These are phyloP conservation scores for Aspidiotus destructor DNA, from an alignment of 2,888 invertebrate genomes.

Conservation along the genomic window DNA sequence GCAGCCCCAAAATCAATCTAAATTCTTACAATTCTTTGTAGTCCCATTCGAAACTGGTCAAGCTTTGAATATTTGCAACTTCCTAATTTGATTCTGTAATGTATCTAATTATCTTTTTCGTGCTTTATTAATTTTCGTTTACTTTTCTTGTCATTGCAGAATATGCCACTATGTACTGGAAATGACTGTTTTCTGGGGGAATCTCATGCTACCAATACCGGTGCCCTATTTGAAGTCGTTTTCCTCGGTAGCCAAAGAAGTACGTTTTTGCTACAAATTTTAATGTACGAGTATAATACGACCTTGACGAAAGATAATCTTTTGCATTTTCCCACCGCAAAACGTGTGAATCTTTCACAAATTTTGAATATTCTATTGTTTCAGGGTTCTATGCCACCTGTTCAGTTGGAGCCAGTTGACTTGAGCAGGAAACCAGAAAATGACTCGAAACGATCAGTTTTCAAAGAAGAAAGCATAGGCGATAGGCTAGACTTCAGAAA, in stretches of 20 bases:
- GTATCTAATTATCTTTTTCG: neutral
- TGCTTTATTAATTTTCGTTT: neutral
- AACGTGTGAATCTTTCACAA: too few relatives aligned
- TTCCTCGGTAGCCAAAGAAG: constrained; percentile 23
- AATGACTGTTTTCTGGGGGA: constrained; percentile 31
- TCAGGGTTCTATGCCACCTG: constrained; percentile 31
- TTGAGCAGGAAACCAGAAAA: constrained; percentile 24
- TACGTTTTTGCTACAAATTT: neutral
- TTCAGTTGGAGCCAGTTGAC: constrained; percentile 27
- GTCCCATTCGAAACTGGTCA: too few relatives aligned
- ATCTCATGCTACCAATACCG: constrained; percentile 29
- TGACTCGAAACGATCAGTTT: constrained; percentile 3
- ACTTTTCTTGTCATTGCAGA: constrained; percentile 9
- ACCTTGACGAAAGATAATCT: too few relatives aligned
- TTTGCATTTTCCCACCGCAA: too few relatives aligned
- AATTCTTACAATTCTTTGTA: too few relatives aligned
- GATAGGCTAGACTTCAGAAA: neutral
- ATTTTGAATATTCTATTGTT: neutral
- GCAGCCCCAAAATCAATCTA: too few relatives aligned
- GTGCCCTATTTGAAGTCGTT: constrained; percentile 23
- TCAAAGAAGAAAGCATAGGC: neutral
- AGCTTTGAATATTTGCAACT: too few relatives aligned
- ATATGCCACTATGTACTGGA: constrained; percentile 26
- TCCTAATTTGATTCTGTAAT: too few relatives aligned
- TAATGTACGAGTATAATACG: too few relatives aligned